phyloP scores from a whole-genome alignment of 1,140 invertebrate species.

The Sipha flava region DNA sequence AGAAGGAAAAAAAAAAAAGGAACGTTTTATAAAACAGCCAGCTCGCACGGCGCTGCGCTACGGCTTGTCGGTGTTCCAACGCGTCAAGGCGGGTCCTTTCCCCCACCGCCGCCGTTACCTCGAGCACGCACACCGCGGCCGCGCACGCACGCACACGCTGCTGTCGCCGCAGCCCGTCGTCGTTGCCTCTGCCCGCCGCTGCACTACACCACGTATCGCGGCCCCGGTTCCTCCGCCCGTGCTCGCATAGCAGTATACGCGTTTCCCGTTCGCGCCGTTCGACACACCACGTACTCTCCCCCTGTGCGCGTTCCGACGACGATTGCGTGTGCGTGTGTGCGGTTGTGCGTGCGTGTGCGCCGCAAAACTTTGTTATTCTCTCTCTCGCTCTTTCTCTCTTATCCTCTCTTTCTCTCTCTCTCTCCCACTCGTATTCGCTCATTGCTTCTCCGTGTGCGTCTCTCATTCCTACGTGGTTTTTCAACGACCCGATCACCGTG shows the following conservation, averaged over 20 bases:
- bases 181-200: background rate
- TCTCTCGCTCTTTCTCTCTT: no score
- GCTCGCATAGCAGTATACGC: background rate
- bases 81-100: constrained; percentile 29
- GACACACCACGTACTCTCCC: background rate
- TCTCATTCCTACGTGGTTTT: background rate
- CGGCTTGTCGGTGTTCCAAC: constrained; percentile 25
- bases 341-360: background rate
- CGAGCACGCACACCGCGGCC: background rate
- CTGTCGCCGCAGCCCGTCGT: background rate
- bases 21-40: background rate
- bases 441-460: background rate
- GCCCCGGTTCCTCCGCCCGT: background rate
- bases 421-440: no score
- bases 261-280: constrained; percentile 21
- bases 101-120: background rate
- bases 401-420: no score
- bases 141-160: background rate
- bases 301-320: background rate
- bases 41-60: background rate
- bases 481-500: background rate
- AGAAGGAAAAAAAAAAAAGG: background rate
- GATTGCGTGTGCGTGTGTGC: background rate
- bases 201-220: constrained; percentile 20
- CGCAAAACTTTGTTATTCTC: background rate